Evolutionary conservation across 2,113 vertebrate genomes (phyloP).

Genomic region (Turnix velox): DNA sequence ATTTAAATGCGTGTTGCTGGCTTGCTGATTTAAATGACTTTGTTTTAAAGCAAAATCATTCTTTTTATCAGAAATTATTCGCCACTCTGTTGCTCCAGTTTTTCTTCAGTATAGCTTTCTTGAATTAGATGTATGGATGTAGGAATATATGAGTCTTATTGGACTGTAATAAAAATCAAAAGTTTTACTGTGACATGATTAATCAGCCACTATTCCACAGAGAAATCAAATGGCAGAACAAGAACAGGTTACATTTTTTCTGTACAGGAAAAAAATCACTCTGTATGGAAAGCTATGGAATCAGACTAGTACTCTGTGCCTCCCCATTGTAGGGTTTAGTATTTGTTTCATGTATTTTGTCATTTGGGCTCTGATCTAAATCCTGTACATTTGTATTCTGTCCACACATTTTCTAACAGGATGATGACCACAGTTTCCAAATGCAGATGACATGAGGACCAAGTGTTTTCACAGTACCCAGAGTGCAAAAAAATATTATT

Average conservation of each 20-base stretch:
- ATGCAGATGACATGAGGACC: not conserved
- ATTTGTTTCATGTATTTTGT: not conserved
- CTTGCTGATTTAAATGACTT: not conserved
- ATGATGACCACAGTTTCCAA: not conserved
- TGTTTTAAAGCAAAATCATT: not conserved
- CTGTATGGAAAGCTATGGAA: not conserved
- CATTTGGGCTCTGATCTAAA: not conserved
- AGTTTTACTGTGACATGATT: not conserved
- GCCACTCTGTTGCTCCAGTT: not conserved
- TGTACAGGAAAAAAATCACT: not conserved
- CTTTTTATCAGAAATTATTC: not conserved
- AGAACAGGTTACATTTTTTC: not conserved
- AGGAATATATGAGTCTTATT: not conserved
- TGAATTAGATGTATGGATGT: not conserved
- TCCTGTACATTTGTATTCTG: not conserved
- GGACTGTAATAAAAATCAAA: not conserved
- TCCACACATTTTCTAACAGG: not conserved
- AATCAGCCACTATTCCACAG: not conserved
- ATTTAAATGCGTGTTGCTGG: not conserved
- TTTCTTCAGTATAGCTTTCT: not conserved
- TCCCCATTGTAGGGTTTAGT: not conserved
- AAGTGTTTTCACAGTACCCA: not conserved
- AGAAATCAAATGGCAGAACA: not conserved
- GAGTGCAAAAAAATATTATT: not conserved
- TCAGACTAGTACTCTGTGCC: not conserved